Evolutionary conservation across 2,113 vertebrate species (phyloP), one percentile per base, ranked within the genome.

Genomic region (Geococcyx californianus): DNA sequence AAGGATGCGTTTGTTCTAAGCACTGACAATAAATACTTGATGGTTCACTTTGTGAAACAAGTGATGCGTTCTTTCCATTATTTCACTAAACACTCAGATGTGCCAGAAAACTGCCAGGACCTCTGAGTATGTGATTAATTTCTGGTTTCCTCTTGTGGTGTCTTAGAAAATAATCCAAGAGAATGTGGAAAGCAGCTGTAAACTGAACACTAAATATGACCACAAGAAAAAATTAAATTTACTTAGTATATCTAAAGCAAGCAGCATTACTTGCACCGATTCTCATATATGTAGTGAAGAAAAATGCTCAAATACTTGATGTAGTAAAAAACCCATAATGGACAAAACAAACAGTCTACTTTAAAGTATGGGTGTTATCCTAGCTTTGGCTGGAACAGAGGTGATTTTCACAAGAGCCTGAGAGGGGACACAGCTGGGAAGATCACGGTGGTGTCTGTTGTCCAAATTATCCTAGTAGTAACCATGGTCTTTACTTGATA

Each of bases 71-170:
- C 47, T 88, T 97, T 96, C 94, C 95, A 93, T 74, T 73, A 83
- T 89, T 96, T 94, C 74, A 89, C 80, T 84, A 64, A 97, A 96
- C 55, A 54, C 45, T 31, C 29, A 54, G 66, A 68, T 74, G 67
- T 40, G 84, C 89, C 93, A 97, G 85, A 92, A 91, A 97, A 69
- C 87, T 97, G 95, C 54, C 96, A 97, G 59, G 38, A 94, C 21
- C 56, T 44, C 26, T 56, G 36, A 95, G 87, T 40, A 81, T 18
- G 93, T 94, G 96, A 97, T 97, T 96, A 93, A 97, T 97, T 96
- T 96, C 84, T 96, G 80, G 58, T 94, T 97, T 97, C 96, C 93
- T 95, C 94, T 96, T 94, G 84, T 92, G 90, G 82, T 42, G 89
- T 58, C 89, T 94, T 56, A 94, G 80, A 97, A 96, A 96, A 96